A percentile compares a stretch with the other conserved stretches of the same genome.
Evolutionary conservation across 2,797 vertebrate genomes (phyloP).

Genomic region (Xiphophorus birchmanni): DNA sequence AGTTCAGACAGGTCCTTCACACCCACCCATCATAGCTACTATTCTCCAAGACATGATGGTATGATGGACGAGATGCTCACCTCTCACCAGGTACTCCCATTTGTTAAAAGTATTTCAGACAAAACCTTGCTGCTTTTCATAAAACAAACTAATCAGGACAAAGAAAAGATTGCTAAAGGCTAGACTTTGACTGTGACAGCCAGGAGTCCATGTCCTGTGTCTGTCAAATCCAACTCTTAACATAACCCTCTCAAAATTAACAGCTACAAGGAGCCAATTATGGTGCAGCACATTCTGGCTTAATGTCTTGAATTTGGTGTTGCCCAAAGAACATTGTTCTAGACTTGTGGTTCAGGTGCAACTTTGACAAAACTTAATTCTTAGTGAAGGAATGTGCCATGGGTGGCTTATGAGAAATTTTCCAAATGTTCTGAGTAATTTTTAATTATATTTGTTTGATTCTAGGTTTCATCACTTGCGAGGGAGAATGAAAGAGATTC

Average conservation of each 20-base stretch:
- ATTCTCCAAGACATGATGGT: slow-evolving; percentile 86
- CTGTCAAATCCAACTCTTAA: background rate
- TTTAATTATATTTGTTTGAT: slow-evolving; percentile 3
- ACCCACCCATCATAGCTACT: slow-evolving; percentile 89
- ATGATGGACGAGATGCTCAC: slow-evolving; percentile 89
- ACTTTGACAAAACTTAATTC: background rate
- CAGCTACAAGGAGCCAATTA: background rate
- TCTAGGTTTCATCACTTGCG: slow-evolving; percentile 84
- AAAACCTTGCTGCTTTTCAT: background rate
- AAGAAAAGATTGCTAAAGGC: background rate
- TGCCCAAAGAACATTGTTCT: background rate
- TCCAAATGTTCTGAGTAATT: background rate
- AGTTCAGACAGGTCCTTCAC: slow-evolving; percentile 96
- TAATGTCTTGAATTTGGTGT: background rate
- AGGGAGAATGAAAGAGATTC: slow-evolving; percentile 90
- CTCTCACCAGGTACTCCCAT: slow-evolving; percentile 86
- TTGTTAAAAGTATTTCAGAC: background rate
- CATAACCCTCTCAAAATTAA: background rate
- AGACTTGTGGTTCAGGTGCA: background rate
- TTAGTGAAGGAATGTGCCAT: background rate
- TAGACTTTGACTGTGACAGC: background rate
- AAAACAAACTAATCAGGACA: background rate
- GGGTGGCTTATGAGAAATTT: background rate
- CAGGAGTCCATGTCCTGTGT: background rate
- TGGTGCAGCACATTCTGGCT: background rate